These are phyloP conservation scores for Euthynnus affinis DNA, from an alignment of 2,797 vertebrate species.

Conservation along the genomic window DNA sequence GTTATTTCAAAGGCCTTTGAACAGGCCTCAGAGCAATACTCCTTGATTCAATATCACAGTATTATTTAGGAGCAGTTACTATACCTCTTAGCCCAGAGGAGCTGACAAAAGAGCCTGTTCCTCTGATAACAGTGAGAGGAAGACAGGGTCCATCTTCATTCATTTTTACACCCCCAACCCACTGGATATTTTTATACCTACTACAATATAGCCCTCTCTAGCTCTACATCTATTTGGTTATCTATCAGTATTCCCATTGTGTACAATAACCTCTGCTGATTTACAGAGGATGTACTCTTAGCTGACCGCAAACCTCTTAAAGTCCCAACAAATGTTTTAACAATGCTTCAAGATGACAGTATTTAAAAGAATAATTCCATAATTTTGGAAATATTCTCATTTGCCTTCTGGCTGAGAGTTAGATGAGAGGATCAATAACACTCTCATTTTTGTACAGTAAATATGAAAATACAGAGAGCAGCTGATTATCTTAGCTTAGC, in stretches of 20 bases:
- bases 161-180: constrained; percentile 22
- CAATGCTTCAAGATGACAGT: background rate
- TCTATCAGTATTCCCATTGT: constrained; percentile 13
- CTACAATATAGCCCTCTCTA: background rate
- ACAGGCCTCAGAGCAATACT: constrained; percentile 74
- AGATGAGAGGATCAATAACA: background rate
- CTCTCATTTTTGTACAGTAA: background rate
- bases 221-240: background rate
- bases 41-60: constrained; percentile 73
- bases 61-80: constrained; percentile 66
- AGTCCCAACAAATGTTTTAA: background rate
- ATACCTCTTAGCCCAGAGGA: constrained; percentile 37
- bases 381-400: background rate
- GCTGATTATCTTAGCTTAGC: too few species aligned
- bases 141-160: constrained; percentile 38
- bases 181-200: constrained; percentile 35
- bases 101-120: constrained; percentile 37
- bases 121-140: constrained; percentile 55
- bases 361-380: background rate
- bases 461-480: background rate
- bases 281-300: constrained; percentile 26
- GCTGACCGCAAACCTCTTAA: constrained; percentile 16
- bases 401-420: background rate
- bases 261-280: background rate
- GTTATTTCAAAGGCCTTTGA: constrained; percentile 86